Base-by-base conservation (phyloP, 2,113 vertebrate species). In the Perca schrenkii region DNA sequence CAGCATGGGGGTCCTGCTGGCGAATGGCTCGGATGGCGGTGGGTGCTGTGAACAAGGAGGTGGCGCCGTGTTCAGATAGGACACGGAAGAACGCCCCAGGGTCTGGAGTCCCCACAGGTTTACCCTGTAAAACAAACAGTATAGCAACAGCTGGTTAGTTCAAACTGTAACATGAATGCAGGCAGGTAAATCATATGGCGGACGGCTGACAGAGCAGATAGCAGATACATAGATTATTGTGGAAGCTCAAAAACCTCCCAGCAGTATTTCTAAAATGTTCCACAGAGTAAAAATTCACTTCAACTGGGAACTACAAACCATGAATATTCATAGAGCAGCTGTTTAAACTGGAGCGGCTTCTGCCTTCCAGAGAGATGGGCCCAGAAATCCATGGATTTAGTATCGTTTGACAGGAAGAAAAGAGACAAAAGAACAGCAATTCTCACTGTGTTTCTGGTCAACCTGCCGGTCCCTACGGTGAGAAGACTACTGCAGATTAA, bases 101-200 rank as follows among this genome's bases (percentile, higher is more conserved):
- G 90, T 99, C 97, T 47, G 98, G 98, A 7, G 97, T 99, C 85
- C 98, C 98, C 69, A 99, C 98, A 13, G 98, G 98, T 91, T 99
- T 99, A 34, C 98, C 98, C 98, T 99, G 79, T 14, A 73, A 74
- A 93, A 84, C 46, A 89, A 28, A 83, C 16, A 54, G 21, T 8
- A 21, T 4, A 46, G 22, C 16, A 73, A 40, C 74, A 83, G n/a
- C 60, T 66, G 56, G 14, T 84, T 53, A 62, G 50, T n/a, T 28
- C 53, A 62, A 31, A 53, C 6, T n/a, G 15, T 17, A 28, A 62
- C 43, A 52, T 8, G 22, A 3, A 65, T 2, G 8, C 36, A 17
- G 0, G 40, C n/a, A 0, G 16, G 7, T 36, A n/a, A 7, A 40
- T 74, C 80, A 74, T 0, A 63, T 2, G 40, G n/a, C 3, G 2